Base-by-base conservation (phyloP, 1,140 invertebrate genomes). In the Frieseomelitta varia region DNA sequence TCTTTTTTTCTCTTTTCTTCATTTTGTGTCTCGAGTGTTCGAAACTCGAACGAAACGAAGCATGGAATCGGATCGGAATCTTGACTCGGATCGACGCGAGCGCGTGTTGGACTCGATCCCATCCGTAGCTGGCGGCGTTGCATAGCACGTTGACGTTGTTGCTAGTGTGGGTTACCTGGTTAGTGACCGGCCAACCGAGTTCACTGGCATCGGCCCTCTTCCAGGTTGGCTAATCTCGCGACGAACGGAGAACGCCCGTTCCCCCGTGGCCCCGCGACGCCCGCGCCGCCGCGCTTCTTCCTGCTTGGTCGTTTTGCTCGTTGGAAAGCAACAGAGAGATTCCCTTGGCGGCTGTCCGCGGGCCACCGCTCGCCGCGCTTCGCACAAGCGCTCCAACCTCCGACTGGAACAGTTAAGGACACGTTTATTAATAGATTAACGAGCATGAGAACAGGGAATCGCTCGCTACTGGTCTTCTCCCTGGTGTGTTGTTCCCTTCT, bases 111-210 rank as follows among this genome's bases (percentile, higher is more conserved):
- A 47, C 39, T 47, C 39, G 39, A 47, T 47, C 39, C 39, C 39
- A 47, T 47, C 39, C 39, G 39, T 47, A 47, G 39, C 39, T 87
- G 92, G 92, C 92, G 92, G 91, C 92, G 93, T 83, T 89, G 88
- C 87, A 90, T 89, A 90, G 88, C 90, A 87, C 87, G 87, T 88
- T 90, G 89, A 93, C 92, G 92, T 90, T 86, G 89, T 81, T 90
- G 91, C 92, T 94, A 94, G 94, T 95, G 93, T 95, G 94, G 94
- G 94, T 95, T 95, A 95, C 94, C 94, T 95, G 94, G 94, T 94
- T 95, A 95, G 94, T 95, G 94, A 95, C 94, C 94, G 94, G 94
- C 93, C 94, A 95, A 94, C 94, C 94, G 94, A 94, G 94, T 95
- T 94, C 94, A 94, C 94, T 95, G 94, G 93, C 94, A 94, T 94